Conservation (phyloP, 2,113 vertebrate genomes). For the Gila orcuttii region DNA sequence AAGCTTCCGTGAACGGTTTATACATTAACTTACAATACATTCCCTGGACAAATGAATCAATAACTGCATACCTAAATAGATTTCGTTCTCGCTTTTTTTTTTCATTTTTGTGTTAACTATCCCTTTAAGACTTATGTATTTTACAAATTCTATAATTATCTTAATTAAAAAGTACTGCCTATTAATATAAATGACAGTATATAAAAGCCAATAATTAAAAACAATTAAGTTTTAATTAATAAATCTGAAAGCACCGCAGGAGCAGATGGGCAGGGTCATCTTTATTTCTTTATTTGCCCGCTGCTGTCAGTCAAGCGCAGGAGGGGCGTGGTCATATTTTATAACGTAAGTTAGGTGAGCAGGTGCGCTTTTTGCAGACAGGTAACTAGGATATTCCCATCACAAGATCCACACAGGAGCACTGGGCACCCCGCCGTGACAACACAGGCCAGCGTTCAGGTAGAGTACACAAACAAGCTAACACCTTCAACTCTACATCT, state of each 20-base stretch:
- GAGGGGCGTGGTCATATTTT: neutral
- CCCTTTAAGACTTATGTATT: neutral
- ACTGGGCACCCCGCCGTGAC: conserved; percentile 8
- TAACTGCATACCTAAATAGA: neutral
- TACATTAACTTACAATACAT: conserved; percentile 65
- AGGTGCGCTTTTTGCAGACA: conserved; percentile 18
- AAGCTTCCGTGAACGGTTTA: conserved; percentile 63
- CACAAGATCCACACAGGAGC: conserved; percentile 24
- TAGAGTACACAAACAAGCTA: conserved; percentile 21
- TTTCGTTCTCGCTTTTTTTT: neutral
- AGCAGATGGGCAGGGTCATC: conserved; percentile 11
- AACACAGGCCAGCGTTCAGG: conserved; percentile 12
- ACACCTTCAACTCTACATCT: neutral
- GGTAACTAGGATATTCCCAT: conserved; percentile 30
- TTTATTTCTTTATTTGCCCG: neutral
- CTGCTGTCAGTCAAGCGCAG: neutral
- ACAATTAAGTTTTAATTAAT: too few relatives aligned
- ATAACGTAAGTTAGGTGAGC: conserved; percentile 11
- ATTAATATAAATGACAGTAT: neutral
- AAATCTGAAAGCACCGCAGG: neutral
- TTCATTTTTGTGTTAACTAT: neutral
- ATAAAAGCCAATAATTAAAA: neutral
- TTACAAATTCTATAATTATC: neutral
- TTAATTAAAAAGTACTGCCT: neutral
- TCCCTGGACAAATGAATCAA: conserved; percentile 12